Evolutionary conservation across 2,113 vertebrate species (phyloP).

Genomic region (Scophthalmus maximus): DNA sequence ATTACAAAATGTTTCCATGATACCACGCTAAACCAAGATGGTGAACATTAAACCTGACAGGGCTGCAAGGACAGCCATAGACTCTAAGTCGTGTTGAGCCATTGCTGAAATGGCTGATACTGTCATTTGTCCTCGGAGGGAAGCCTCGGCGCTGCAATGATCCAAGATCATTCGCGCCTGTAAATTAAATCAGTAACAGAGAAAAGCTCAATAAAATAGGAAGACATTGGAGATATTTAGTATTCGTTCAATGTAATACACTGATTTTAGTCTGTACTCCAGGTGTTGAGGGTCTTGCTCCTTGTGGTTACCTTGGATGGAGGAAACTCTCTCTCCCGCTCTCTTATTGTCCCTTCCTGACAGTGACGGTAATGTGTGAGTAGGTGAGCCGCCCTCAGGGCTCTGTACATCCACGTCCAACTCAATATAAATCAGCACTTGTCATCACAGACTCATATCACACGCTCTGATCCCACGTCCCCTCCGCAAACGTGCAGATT

Average conservation of each 20-base stretch:
- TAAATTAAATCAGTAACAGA: background rate
- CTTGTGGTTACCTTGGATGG: conserved; percentile 34
- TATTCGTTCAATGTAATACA: background rate
- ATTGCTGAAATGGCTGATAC: background rate
- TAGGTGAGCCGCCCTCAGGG: conserved; percentile 78
- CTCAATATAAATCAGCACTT: conserved; percentile 84
- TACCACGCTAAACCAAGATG: background rate
- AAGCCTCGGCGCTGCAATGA: background rate
- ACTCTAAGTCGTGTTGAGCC: no score
- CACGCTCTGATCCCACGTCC: conserved; percentile 75
- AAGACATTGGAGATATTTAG: background rate
- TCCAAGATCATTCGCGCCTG: background rate
- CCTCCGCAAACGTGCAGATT: conserved; percentile 50
- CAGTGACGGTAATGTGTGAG: conserved; percentile 82
- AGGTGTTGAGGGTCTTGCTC: conserved; percentile 18
- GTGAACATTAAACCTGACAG: background rate
- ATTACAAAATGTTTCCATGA: background rate
- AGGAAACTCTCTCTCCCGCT: background rate
- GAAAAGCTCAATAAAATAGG: background rate
- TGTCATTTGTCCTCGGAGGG: background rate
- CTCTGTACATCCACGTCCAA: conserved; percentile 77
- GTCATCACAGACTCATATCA: conserved; percentile 84
- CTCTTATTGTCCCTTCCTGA: conserved; percentile 69
- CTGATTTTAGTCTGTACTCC: background rate
- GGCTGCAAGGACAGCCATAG: no score